Conservation (phyloP, 2,797 vertebrate species). For the Podarcis lilfordi region DNA sequence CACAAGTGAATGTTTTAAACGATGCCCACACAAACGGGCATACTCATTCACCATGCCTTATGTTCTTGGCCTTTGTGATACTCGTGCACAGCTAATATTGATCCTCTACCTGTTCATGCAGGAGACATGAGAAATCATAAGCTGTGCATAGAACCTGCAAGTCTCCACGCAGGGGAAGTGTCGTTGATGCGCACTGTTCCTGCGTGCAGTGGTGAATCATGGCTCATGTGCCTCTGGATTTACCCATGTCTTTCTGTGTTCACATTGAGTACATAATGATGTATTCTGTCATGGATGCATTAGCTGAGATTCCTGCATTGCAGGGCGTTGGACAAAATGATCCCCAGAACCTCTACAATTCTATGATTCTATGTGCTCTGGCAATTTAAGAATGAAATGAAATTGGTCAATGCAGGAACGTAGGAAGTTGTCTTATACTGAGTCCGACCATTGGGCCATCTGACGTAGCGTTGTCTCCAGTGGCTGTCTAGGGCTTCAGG, state of each 20-base stretch:
- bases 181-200: neutral
- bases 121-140: neutral
- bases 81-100: neutral
- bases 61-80: neutral
- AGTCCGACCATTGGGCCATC: too few species aligned
- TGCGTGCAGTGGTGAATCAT: neutral
- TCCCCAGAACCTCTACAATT: too few species aligned
- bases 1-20: neutral
- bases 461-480: too few species aligned
- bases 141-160: neutral
- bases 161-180: neutral
- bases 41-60: neutral
- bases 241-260: neutral
- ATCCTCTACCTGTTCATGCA: neutral
- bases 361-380: neutral
- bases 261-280: neutral
- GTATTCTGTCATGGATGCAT: too few species aligned
- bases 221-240: neutral
- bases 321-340: too few species aligned
- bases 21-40: neutral
- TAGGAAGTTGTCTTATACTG: too few species aligned
- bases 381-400: neutral
- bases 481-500: too few species aligned
- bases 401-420: too few species aligned
- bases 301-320: too few species aligned